Evolutionary conservation across 2,113 vertebrate species (phyloP), one percentile per base, ranked within the genome.

Genomic region (Chrysochloris asiatica): DNA sequence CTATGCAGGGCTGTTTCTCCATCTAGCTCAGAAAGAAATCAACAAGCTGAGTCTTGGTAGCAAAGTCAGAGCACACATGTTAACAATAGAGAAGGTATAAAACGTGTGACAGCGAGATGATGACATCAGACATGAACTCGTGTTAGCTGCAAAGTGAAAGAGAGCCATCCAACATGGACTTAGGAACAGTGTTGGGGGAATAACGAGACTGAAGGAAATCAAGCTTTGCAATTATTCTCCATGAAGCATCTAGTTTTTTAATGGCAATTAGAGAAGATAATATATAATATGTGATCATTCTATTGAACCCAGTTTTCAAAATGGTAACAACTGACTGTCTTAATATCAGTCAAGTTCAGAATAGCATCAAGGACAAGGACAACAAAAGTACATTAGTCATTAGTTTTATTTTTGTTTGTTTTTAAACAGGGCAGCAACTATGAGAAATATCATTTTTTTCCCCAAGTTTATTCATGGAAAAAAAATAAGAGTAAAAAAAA

Each of bases 301-400:
- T 94, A 96, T 83, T 93, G 93, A 78, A 81, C 93, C 2, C 43
- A 86, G 3, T 92, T 94, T 50, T 85, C 85, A 83, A 24, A 96
- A 91, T 83, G 52, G 61, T n/a, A n/a, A n/a, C 26, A 93, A 56
- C 8, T 43, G 43, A 33, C 79, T 73, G 26, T 89, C 33, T 92
- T 82, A 28, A 90, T 95, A 63, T 73, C 73, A 65, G 75, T 95
- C 16, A 89, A 79, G 28, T 91, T 84, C 77, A 4, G 33, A 90
- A 86, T 2, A 93, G 24, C 9, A 59, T 84, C 43, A 91, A 90
- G 86, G 38, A 84, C 67, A 81, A 26, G 4, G 16, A 54, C 19
- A 4, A 54, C 52, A 54, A 54, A 54, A 80, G 4, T 65, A 48
- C 2, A 28, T 81, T 36, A 80, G 12, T 61, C 2, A 28, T 81